Evolutionary conservation across 2,113 vertebrate species (phyloP), one percentile per base, ranked within the genome.

Genomic region (Pachycephala philippinensis): DNA sequence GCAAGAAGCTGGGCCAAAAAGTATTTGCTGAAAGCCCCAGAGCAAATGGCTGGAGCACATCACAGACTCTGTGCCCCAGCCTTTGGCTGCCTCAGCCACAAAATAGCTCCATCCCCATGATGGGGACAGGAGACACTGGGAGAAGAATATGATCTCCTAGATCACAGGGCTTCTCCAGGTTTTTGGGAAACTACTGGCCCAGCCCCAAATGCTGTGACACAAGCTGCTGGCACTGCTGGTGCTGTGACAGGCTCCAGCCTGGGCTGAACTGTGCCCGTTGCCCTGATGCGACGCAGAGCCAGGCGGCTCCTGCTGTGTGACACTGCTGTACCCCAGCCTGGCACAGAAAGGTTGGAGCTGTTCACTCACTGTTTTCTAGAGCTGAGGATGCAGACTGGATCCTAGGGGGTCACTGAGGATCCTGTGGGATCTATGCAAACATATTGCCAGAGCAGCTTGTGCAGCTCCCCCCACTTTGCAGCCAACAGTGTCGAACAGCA

Each of bases 401-500:
- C 89, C 91, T 78, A 3, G 45, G 68, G 68, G 89, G 52, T 95
- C 68, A 15, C 50, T 40, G 86, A 39, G 54, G 93, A 90, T 90
- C 93, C 88, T 81, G 63, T 23, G 89, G 86, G 96, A 90, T 89
- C 90, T 52, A 1, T 65, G 64, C 75, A 52, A 84, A 80, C 94
- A 93, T 85, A 90, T 72, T 90, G 85, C 66, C 47, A n/a, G 71
- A 95, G 92, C 95, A 94, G 94, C 88, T 92, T 90, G 95, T 61
- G 90, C 88, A 68, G 92, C 70, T 80, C 78, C 88, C 77, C 87
- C 65, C n/a, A 2, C 49, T 40, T 49, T 56, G 78, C 82, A 77
- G 90, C 66, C 74, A 18, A 1, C 75, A 45, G 78, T 27, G 90
- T 88, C 0, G 18, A 90, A 88, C 90, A 90, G 75, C 39, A 93